A percentile compares a stretch with the other conserved stretches of the same genome.
phyloP scores from a whole-genome alignment of 2,113 vertebrate genomes.

The Sialia sialis region DNA sequence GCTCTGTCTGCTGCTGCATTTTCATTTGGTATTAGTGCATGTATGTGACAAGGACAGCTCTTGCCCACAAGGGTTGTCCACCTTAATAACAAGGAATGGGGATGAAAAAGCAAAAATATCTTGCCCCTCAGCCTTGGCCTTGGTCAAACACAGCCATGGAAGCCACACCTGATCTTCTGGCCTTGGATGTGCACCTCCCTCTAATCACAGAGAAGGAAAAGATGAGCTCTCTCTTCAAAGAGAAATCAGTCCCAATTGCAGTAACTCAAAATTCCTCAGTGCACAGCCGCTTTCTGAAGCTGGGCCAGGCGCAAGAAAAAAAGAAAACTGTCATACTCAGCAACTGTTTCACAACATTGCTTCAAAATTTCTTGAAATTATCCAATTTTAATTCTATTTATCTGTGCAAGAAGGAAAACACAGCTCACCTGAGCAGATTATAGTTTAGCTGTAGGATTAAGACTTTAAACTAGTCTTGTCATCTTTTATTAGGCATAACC shows the following conservation, averaged over 20 bases:
- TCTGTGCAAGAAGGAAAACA: constrained; percentile 12
- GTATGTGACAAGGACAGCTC: accelerated
- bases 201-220: background rate
- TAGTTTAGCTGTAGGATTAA: constrained; percentile 14
- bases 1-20: background rate
- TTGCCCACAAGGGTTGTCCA: background rate
- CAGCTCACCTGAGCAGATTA: constrained; percentile 11
- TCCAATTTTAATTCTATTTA: constrained; percentile 15
- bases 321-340: background rate
- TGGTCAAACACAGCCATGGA: accelerated
- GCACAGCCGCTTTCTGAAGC: background rate
- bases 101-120: background rate
- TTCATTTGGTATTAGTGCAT: background rate
- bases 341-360: background rate
- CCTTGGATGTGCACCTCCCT: background rate
- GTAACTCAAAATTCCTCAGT: background rate
- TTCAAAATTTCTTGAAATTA: background rate
- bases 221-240: background rate
- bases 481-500: constrained; percentile 24
- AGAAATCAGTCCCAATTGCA: background rate
- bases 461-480: constrained; percentile 27
- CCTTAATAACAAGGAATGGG: background rate
- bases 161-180: background rate
- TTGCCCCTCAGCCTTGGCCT: background rate
- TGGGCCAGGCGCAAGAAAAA: background rate